Evolutionary conservation across 2,113 vertebrate genomes (phyloP).

Genomic region (Podarcis muralis): DNA sequence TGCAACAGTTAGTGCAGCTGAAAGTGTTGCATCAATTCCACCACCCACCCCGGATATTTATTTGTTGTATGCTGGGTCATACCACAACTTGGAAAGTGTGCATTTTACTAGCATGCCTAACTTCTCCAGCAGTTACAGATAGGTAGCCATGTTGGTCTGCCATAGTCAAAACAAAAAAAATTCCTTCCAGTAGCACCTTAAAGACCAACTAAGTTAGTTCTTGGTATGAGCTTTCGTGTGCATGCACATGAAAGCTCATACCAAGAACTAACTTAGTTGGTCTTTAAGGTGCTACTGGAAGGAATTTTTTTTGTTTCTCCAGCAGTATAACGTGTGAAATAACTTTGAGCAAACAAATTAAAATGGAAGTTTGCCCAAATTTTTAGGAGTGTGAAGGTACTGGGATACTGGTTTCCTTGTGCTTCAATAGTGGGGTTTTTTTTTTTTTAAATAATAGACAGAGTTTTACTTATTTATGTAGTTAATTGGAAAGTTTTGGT

Average conservation of each 20-base stretch:
- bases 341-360: background rate
- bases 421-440: background rate
- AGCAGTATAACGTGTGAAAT: rapidly evolving
- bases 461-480: background rate
- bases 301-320: too few relatives aligned
- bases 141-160: too few relatives aligned
- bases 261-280: too few relatives aligned
- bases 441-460: background rate
- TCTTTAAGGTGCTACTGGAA: too few relatives aligned
- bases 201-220: too few relatives aligned
- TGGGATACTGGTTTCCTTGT: background rate
- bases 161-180: too few relatives aligned
- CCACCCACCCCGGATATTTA: background rate
- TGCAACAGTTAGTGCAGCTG: background rate
- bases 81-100: background rate
- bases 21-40: too few relatives aligned
- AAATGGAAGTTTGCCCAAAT: background rate
- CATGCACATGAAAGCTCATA: too few relatives aligned
- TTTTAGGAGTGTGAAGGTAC: background rate
- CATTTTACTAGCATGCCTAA: background rate
- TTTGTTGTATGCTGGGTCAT: background rate
- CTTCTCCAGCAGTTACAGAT: rapidly evolving
- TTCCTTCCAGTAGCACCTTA: too few relatives aligned
- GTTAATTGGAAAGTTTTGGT: too few relatives aligned
- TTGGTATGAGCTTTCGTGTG: too few relatives aligned